Conservation (phyloP, 2,888 invertebrate species). For the Anodontia alba region DNA sequence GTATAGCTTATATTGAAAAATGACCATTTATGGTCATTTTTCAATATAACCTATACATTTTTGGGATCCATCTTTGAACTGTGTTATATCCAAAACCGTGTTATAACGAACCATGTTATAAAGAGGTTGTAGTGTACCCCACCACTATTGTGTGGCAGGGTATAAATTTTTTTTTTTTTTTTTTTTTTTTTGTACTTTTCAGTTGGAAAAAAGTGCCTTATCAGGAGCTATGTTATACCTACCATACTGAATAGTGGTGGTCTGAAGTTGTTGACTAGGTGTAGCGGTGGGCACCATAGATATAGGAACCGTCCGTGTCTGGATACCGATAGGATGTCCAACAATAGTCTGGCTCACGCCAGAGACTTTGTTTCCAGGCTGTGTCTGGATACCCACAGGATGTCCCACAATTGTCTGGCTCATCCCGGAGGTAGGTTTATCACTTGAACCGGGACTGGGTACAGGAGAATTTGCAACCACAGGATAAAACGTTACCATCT, state of each 20-base stretch:
- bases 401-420: slow-evolving; percentile 59
- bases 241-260: slow-evolving; percentile 7
- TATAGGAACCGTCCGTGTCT: slow-evolving; percentile 1
- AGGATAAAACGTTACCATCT: slow-evolving; percentile 64
- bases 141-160: no score
- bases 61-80: no score
- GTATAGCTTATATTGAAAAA: no score
- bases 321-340: slow-evolving; percentile 13
- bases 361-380: background rate
- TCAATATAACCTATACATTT: no score
- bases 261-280: slow-evolving; percentile 7
- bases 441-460: slow-evolving; percentile 7
- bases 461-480: slow-evolving; percentile 40
- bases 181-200: no score
- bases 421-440: slow-evolving; percentile 13
- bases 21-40: no score
- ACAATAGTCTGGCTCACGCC: slow-evolving; percentile 20
- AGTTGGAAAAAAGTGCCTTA: no score
- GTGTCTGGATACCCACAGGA: slow-evolving; percentile 59
- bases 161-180: no score
- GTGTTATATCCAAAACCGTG: no score
- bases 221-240: background rate
- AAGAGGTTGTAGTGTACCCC: no score
- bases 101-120: no score
- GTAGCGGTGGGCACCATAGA: background rate